phyloP scores from a whole-genome alignment of 1,140 invertebrate species.

The Nomia melanderi region DNA sequence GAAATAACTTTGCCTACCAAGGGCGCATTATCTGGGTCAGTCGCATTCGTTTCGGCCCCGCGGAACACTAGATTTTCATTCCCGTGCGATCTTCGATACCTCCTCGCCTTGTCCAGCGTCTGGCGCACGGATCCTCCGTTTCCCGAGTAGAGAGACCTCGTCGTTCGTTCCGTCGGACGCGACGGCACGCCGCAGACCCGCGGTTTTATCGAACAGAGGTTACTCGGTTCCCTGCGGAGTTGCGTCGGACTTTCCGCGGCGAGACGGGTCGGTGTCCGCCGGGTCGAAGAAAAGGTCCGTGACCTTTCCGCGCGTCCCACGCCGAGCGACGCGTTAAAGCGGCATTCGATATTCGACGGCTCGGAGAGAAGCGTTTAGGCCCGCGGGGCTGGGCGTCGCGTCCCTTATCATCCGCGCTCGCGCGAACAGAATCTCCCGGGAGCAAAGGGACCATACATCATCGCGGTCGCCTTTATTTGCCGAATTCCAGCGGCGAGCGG shows the following conservation, averaged over 20 bases:
- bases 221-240: slow-evolving; percentile 8
- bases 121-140: background rate
- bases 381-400: background rate
- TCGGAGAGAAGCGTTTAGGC: background rate
- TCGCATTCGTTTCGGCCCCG: too few species aligned
- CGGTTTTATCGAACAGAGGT: slow-evolving; percentile 32
- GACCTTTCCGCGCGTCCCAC: background rate
- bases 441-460: slow-evolving; percentile 46
- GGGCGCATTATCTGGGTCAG: too few species aligned
- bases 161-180: background rate
- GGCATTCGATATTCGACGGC: too few species aligned
- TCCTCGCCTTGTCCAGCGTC: background rate
- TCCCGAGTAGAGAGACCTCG: background rate
- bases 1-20: too few species aligned
- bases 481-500: slow-evolving; percentile 28
- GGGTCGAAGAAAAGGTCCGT: background rate
- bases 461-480: slow-evolving; percentile 54
- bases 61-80: too few species aligned
- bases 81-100: background rate
- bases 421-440: background rate
- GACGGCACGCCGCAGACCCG: slow-evolving; percentile 21
- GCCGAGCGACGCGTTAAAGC: background rate
- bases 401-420: background rate
- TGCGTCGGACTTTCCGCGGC: slow-evolving; percentile 26
- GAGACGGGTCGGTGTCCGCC: background rate